Conservation (phyloP, 2,888 invertebrate species). For the Hypolimnas misippus region DNA sequence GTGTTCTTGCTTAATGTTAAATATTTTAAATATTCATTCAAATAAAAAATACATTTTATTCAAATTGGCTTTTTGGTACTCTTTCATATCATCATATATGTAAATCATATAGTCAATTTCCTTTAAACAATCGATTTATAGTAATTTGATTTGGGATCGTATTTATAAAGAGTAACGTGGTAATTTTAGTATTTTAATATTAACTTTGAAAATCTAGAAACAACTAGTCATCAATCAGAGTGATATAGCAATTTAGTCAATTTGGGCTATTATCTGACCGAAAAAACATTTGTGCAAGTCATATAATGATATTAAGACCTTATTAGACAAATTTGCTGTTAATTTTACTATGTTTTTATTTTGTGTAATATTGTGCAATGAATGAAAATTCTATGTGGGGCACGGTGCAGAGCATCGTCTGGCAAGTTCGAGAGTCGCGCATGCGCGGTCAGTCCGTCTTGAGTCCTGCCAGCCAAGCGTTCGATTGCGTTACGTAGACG, state of each 20-base stretch:
- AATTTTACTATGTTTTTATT: slow-evolving; percentile 5
- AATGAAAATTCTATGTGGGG: slow-evolving; percentile 53
- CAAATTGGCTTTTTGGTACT: neutral
- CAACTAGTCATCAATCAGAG: neutral
- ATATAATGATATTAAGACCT: too few relatives aligned
- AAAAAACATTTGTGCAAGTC: neutral
- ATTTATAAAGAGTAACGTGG: too few relatives aligned
- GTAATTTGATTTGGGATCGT: too few relatives aligned
- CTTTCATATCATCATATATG: too few relatives aligned
- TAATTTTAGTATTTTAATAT: too few relatives aligned
- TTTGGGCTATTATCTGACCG: too few relatives aligned
- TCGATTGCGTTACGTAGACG: slow-evolving; percentile 79
- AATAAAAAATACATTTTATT: too few relatives aligned
- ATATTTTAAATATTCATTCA: too few relatives aligned
- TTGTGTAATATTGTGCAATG: slow-evolving; percentile 52
- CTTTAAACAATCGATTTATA: too few relatives aligned
- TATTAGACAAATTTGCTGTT: neutral
- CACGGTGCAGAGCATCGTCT: slow-evolving; percentile 56
- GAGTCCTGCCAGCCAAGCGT: slow-evolving; percentile 49
- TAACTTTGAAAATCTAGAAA: too few relatives aligned
- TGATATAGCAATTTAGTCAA: neutral
- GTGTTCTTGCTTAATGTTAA: neutral
- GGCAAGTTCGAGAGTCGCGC: slow-evolving; percentile 51
- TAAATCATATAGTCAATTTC: too few relatives aligned
- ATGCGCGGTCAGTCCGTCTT: slow-evolving; percentile 53